These are phyloP conservation scores for Creontiades dilutus DNA, from an alignment of 2,888 invertebrate genomes.

Conservation along the genomic window DNA sequence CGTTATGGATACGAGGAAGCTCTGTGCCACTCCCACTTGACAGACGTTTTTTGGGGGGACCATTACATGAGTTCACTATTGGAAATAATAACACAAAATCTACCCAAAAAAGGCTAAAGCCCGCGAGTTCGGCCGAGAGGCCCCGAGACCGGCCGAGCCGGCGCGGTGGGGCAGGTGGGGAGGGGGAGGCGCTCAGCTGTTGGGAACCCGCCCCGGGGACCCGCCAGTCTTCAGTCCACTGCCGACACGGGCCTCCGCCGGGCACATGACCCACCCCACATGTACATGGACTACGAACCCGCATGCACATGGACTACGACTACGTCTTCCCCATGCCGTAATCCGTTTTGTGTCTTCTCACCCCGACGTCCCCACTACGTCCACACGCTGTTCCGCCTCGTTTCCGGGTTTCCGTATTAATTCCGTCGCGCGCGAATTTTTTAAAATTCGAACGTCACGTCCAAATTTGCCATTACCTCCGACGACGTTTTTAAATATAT, in stretches of 20 bases:
- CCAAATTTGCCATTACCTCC: too few species aligned
- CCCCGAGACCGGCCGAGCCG: not conserved
- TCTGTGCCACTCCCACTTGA: too few species aligned
- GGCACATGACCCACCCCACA: not conserved
- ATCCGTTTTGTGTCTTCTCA: not conserved
- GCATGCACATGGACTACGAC: not conserved
- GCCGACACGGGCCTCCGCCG: conserved; percentile 25
- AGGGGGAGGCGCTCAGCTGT: not conserved
- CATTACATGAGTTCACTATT: too few species aligned
- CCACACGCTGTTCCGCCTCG: too few species aligned
- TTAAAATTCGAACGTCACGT: too few species aligned
- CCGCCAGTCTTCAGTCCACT: conserved; percentile 2
- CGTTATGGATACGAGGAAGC: too few species aligned
- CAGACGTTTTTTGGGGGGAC: too few species aligned
- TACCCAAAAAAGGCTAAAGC: not conserved
- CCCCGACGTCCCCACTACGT: not conserved
- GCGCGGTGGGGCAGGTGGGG: not conserved
- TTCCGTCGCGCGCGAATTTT: too few species aligned
- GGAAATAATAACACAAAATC: too few species aligned
- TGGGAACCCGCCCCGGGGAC: not conserved
- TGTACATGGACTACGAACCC: not conserved
- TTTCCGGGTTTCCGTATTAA: too few species aligned
- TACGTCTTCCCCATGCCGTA: not conserved
- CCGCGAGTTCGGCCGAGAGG: not conserved
- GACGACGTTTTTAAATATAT: too few species aligned